Evolutionary conservation across 2,888 invertebrate genomes (phyloP), one percentile per base, ranked within the genome.

Genomic region (Neuroscelio doddi): DNA sequence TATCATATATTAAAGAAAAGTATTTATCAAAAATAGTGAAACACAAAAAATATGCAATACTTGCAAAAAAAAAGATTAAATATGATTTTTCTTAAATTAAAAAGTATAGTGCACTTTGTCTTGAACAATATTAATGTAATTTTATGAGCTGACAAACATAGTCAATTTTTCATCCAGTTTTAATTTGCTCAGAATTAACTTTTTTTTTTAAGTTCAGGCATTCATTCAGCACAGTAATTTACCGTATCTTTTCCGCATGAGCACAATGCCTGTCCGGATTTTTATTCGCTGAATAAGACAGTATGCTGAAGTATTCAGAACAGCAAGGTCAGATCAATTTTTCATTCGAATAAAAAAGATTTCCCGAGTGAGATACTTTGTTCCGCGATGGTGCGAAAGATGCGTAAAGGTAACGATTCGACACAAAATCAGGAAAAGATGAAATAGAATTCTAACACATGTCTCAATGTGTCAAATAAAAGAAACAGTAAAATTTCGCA

Each of bases 241-340:
- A 24, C 34, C n/a, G 27, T 24, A 49, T 26, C 44, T 49, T 42
- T 34, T 44, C 41, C 36, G 24, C 36, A 10, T 27, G 17, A 29
- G 21, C 15, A 49, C 36, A 57, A 57, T 49, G 49, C 12, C 29
- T 49, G 36, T 50, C 50, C 32, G 50, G 21, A 58, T 58, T 58
- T 58, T 45, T 51, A 36, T 58, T 45, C 45, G 16, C 17, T 32
- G 58, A 51, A 45, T 46, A 52, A 52, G 41, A 47, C 46, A 39
- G 46, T 17, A 32, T 24, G 58, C 29, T 59, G 58, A 51, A 59
- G 46, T 51, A 51, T 59, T 51, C 58, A 39, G 50, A 45, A 29
- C 49, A 36, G 49, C 49, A 36, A 49, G 44, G 57, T 49, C 50
- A 44, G 32, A 34, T 47, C 47, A 49, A 56, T 56, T 56, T 56